Conservation (phyloP, 2,113 vertebrate species). For the Eublepharis macularius region DNA sequence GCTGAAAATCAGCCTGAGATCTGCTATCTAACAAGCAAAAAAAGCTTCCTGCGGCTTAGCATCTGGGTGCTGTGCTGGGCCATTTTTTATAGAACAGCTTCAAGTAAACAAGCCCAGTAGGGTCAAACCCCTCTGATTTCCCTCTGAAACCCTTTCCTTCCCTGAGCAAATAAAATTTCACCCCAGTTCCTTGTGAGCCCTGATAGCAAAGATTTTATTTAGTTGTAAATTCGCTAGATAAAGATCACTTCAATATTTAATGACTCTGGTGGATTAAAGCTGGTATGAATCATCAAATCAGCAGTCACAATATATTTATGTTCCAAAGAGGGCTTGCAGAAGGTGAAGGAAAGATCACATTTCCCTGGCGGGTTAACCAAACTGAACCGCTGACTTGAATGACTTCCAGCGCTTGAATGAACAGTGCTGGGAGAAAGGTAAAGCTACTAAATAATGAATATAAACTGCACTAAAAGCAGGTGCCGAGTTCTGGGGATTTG, state of each 20-base stretch:
- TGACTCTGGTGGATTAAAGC: conserved; percentile 54
- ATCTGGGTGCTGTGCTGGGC: background rate
- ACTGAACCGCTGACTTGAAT: conserved; percentile 35
- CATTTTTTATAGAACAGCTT: background rate
- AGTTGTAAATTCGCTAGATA: conserved; percentile 50
- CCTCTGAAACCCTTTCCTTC: conserved; percentile 44
- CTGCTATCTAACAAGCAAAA: conserved; percentile 16
- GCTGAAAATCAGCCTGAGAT: background rate
- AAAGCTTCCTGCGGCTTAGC: background rate
- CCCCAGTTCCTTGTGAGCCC: conserved; percentile 45
- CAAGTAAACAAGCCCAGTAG: conserved; percentile 39
- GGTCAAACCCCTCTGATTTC: conserved; percentile 48
- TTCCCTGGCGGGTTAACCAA: conserved; percentile 54
- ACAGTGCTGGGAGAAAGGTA: conserved; percentile 16
- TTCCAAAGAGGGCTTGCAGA: conserved; percentile 46
- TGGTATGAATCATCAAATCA: conserved; percentile 64
- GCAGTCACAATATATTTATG: conserved; percentile 40
- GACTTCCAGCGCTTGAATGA: background rate
- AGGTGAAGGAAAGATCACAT: conserved; percentile 60
- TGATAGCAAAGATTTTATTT: conserved; percentile 48
- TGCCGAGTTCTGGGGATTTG: conserved; percentile 51
- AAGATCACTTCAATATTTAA: conserved; percentile 62
- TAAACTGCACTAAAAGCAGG: conserved; percentile 40
- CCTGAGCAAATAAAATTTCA: conserved; percentile 63
- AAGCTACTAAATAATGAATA: conserved; percentile 60